Evolutionary conservation across 2,113 vertebrate genomes (phyloP).

Genomic region (Sakesphorus luctuosus): DNA sequence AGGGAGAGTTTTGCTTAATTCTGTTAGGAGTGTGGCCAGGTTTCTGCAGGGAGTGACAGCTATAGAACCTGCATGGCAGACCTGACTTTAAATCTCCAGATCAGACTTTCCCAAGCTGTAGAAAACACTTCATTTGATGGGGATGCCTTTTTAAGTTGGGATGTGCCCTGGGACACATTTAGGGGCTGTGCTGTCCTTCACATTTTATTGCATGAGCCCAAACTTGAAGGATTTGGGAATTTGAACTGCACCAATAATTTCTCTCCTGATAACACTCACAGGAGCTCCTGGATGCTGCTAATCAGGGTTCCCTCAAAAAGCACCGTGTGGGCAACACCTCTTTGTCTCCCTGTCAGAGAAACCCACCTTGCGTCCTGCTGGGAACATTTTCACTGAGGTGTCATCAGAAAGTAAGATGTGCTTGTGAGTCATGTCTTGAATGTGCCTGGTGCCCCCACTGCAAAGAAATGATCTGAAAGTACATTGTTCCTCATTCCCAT

Average conservation of each 20-base stretch:
- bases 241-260: fast-evolving
- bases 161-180: not conserved
- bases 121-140: no score
- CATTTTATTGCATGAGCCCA: not conserved
- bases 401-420: not conserved
- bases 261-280: fast-evolving
- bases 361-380: not conserved
- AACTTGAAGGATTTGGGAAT: not conserved
- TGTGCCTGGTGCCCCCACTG: not conserved
- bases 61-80: not conserved
- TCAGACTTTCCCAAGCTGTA: not conserved
- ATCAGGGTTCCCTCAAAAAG: not conserved
- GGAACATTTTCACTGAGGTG: not conserved
- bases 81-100: no score
- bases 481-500: not conserved
- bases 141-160: not conserved
- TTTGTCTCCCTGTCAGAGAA: slow-evolving; percentile 28
- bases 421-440: not conserved
- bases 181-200: not conserved
- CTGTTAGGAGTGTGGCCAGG: not conserved
- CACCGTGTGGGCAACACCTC: not conserved
- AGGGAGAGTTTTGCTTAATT: not conserved
- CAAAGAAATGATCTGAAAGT: not conserved
- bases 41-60: not conserved
- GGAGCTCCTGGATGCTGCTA: not conserved